Conservation (phyloP, 2,888 invertebrate genomes). For the Sepioteuthis lessoniana region DNA sequence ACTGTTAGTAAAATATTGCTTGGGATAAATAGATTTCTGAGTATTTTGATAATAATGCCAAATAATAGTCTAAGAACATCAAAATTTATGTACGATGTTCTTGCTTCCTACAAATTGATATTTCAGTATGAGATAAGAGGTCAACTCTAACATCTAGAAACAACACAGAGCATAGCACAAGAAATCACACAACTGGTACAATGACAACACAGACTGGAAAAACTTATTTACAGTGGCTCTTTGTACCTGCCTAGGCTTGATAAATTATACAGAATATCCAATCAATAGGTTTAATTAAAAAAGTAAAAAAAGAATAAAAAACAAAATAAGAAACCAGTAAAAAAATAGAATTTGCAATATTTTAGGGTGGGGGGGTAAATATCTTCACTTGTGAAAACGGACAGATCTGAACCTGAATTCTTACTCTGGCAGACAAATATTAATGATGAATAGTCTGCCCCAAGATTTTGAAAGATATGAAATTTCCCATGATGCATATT, state of each 20-base stretch:
- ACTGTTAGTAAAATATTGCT: constrained; percentile 23
- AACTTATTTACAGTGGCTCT: constrained; percentile 23
- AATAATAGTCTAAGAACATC: constrained; percentile 9
- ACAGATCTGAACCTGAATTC: constrained; percentile 33
- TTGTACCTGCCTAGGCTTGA: not conserved
- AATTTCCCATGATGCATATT: constrained; percentile 33
- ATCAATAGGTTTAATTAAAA: constrained; percentile 9
- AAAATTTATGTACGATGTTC: constrained; percentile 33
- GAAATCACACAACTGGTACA: not conserved
- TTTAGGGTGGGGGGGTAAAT: constrained; percentile 33
- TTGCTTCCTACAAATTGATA: constrained; percentile 23
- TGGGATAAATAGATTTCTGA: not conserved
- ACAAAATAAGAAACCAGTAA: constrained; percentile 21
- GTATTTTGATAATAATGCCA: constrained; percentile 14
- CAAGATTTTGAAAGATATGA: constrained; percentile 20
- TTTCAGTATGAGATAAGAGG: not conserved
- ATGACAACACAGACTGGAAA: not conserved
- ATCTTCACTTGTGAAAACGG: constrained; percentile 3
- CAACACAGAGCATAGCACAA: not conserved
- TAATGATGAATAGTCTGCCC: constrained; percentile 2
- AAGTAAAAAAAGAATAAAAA: constrained; percentile 33
- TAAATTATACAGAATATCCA: constrained; percentile 33
- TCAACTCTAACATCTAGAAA: not conserved
- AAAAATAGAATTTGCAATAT: constrained; percentile 33
- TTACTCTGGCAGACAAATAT: not conserved